Conservation (phyloP, 2,888 invertebrate genomes). For the Campopleginae sp. region DNA sequence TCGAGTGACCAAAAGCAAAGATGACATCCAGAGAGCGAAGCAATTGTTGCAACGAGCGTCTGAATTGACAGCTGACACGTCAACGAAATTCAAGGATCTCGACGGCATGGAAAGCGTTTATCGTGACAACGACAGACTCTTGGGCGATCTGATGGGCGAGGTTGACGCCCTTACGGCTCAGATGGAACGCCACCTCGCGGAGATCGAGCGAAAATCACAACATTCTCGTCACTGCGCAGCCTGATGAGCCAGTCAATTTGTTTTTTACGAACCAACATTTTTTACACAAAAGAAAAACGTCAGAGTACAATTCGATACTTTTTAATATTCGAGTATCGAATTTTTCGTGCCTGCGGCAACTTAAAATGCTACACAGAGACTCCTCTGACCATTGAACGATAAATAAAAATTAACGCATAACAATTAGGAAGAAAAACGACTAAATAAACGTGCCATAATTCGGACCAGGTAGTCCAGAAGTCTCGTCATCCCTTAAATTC, state of each 20-base stretch:
- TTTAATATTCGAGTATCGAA: constrained; percentile 42
- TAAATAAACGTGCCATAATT: constrained; percentile 65
- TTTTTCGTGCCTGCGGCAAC: constrained; percentile 54
- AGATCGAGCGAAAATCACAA: constrained; percentile 87
- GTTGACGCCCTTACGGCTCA: constrained; percentile 87
- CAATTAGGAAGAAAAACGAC: constrained; percentile 42
- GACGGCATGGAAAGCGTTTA: constrained; percentile 90
- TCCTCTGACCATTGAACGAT: constrained; percentile 16
- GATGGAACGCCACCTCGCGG: constrained; percentile 87
- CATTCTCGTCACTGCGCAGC: constrained; percentile 87
- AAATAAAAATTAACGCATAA: constrained; percentile 18
- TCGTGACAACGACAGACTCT: constrained; percentile 87
- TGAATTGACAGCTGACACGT: constrained; percentile 92
- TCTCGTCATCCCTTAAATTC: constrained; percentile 23
- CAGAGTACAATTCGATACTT: constrained; percentile 23
- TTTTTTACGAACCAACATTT: constrained; percentile 37
- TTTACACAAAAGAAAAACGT: constrained; percentile 14
- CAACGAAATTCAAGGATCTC: constrained; percentile 90
- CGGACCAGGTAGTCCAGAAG: constrained; percentile 48
- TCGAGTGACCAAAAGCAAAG: constrained; percentile 91
- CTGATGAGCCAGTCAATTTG: constrained; percentile 67
- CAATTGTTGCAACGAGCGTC: constrained; percentile 92
- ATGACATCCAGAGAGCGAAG: constrained; percentile 92
- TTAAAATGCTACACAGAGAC: constrained; percentile 47
- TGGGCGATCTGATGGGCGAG: constrained; percentile 86